These are phyloP conservation scores for Isoperla grammatica DNA, from an alignment of 2,888 invertebrate species.

Conservation along the genomic window DNA sequence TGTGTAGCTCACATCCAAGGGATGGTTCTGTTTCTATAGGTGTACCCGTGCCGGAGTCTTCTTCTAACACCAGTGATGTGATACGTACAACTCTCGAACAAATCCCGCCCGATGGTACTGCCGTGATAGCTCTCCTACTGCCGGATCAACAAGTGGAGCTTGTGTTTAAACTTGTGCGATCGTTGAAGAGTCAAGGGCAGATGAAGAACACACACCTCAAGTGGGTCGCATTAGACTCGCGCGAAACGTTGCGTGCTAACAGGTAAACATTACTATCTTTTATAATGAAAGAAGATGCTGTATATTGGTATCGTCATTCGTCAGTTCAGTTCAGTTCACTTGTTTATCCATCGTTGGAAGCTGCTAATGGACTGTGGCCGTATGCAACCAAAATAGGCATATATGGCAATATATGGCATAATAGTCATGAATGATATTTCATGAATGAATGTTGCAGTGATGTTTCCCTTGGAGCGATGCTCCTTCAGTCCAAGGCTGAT, in stretches of 20 bases:
- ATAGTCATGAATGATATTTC: too few species aligned
- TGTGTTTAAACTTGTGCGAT: constrained; percentile 22
- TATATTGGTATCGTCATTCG: too few species aligned
- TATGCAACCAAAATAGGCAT: too few species aligned
- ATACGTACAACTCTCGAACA: constrained; percentile 10
- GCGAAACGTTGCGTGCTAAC: constrained; percentile 23
- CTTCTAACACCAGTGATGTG: constrained; percentile 10
- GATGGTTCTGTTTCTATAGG: not conserved
- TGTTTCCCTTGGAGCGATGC: constrained; percentile 26
- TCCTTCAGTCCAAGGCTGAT: constrained; percentile 27
- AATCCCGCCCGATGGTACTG: constrained; percentile 17
- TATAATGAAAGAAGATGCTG: too few species aligned
- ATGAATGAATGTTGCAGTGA: constrained; percentile 19
- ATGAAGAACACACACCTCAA: constrained; percentile 24
- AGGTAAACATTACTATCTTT: constrained; percentile 24
- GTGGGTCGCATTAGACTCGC: constrained; percentile 27
- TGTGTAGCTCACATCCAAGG: too few species aligned
- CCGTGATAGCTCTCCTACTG: constrained; percentile 26
- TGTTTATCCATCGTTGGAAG: too few species aligned
- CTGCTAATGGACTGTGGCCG: too few species aligned
- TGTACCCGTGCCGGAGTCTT: constrained; percentile 11
- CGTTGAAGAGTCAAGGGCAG: constrained; percentile 27
- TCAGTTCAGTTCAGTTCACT: too few species aligned
- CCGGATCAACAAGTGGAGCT: constrained; percentile 24
- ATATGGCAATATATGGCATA: too few species aligned